Evolutionary conservation across 1,140 invertebrate species (phyloP), one percentile per base, ranked within the genome.

Genomic region (Drosophila burlai): DNA sequence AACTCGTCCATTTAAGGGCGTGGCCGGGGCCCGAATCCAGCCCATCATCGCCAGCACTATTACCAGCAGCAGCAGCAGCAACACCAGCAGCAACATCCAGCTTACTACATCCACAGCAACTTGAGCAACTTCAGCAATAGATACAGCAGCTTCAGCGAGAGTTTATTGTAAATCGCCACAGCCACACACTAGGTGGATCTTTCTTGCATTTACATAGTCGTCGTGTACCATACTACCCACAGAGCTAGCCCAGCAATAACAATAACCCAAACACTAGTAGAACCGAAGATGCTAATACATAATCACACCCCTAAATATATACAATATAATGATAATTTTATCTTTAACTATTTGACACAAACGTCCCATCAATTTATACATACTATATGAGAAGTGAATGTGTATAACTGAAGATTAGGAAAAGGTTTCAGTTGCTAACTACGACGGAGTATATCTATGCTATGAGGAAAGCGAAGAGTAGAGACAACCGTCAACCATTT

Each of bases 271-370:
- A 90, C 54, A 81, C 67, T 69, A 69, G 71, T 80, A 76, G 64
- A 90, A 89, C 79, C 85, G 79, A 91, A 89, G 85, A 89, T 74
- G 85, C 85, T 91, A 89, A 79, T 83, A 31, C 58, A 62, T 71
- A 42, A 68, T 54, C 43, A 57, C 34, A 54, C 29, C 29, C 24
- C 31, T 16, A 55, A 16, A 36, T 24, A 67, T 43, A 52, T 9
- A 60, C 38, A 46, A 31, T 45, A 58, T 58, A 76, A 57, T 49
- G 52, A 40, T 73, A 73, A 76, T 76, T 55, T 65, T 76, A 76
- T 66, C 36, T 73, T 40, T 71, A 72, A 50, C 67, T 60, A 72
- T 62, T 66, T 66, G 69, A 76, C 74, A 43, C 61, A 65, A 57
- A 57, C 57, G 62, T 66, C 69, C 69, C 69, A 73, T 73, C 69